Base-by-base conservation (phyloP, 53 echinoderm and acorn worm species). In the Stichopus horrens region DNA sequence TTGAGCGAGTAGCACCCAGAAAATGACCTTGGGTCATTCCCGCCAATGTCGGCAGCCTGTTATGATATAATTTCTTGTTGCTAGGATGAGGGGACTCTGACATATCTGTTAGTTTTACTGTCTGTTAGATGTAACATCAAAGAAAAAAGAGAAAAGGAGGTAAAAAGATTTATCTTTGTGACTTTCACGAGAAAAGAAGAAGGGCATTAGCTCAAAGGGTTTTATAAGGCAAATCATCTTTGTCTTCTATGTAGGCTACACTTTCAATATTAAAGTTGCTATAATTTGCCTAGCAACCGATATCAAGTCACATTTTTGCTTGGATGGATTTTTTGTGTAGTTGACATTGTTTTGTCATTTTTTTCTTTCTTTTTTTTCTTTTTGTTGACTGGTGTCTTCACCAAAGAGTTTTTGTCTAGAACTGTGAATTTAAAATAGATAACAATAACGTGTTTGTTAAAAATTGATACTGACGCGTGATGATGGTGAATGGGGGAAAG, bases 11-110 rank as follows among this genome's bases (percentile, higher is more conserved):
- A 21, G 7, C 21, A 19, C 81, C 56, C 21, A 16, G 22, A 23
- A 10, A 81, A 19, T 58, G 81, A 81, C 81, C 81, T 81, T 81
- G 81, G 81, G 81, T 81, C 81, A 81, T 56, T 58, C 57, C 19
- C 9, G 81, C 71, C 7, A 18, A 71, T 81, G 58, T 56, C 58
- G 21, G 54, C 56, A 58, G 71, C 58, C 55, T 9, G 7, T 4
- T 21, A 55, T 20, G 58, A 21, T 56, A 56, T 81, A 19, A 81
- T 55, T 58, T 57, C 57, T 81, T 81, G 81, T 81, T 81, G 58
- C 81, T 56, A 81, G 58, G 58, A 81, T 54, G 6, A 58, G 57
- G 55, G 13, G 18, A 16, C 9, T 56, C n/a, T 57, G 81, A 81
- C 53, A 55, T 19, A 81, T 10, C 58, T 81, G 58, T 81, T 58